Evolutionary conservation across 2,888 invertebrate species (phyloP), one percentile per base, ranked within the genome.

Genomic region (Campoplex nolae): DNA sequence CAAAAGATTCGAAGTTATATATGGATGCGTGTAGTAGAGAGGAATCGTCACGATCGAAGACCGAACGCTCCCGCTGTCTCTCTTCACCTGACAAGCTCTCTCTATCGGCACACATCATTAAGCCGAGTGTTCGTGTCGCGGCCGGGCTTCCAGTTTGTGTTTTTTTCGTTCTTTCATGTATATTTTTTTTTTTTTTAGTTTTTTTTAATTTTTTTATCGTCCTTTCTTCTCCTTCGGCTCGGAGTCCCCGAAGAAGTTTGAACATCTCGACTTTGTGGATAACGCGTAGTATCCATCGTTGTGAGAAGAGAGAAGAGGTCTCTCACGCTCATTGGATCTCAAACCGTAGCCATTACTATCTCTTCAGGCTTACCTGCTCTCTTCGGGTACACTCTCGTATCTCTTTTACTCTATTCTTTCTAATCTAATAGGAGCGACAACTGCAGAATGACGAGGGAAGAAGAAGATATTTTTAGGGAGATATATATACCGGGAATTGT

Each of bases 21-120:
- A 45, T 51, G 28, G 62, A 83, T 70, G 75, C 62, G 83, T 76
- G 85, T 79, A 76, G 85, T 75, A 76, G 77, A 70, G 68, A 77
- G 62, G 54, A 86, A 84, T 80, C 83, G 65, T 80, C 80, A 82
- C 67, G 86, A 86, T 83, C 71, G 56, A 82, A 56, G 68, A 85
- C 82, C 83, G 58, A 42, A 16, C 42, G 16, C 28, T 58, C 70
- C 48, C 42, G 51, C 51, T 70, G 16, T 56, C 68, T 51, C 75
- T 68, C 70, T 85, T 84, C 51, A 67, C 68, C 67, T 56, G 42
- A 42, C 54, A 76, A 54, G 90, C 90, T 89, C 90, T 90, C 89
- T 90, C 68, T 65, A 90, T 90, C 90, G 91, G 90, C 92, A 92
- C 93, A 93, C 93, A 93, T 93, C 93, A 93, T 93, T 93, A 93